Conservation (phyloP, 2,797 vertebrate genomes). For the Lindbergichthys nudifrons region DNA sequence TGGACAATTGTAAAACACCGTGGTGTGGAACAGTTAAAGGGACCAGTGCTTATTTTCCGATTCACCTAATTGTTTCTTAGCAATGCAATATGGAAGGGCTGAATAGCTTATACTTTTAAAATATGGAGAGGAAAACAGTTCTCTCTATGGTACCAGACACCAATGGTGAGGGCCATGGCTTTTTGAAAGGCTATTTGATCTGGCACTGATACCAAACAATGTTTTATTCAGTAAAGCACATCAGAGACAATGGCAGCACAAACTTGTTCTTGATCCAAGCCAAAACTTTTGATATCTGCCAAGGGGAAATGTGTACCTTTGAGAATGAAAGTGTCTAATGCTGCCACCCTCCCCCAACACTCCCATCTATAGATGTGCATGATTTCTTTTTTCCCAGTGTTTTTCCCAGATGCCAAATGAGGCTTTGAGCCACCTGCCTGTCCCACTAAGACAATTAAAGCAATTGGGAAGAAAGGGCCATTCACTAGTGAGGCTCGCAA, state of each 20-base stretch:
- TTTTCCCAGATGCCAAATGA: slow-evolving; percentile 69
- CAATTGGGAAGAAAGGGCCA: slow-evolving; percentile 70
- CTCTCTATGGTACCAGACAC: slow-evolving; percentile 46
- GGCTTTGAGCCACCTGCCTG: slow-evolving; percentile 76
- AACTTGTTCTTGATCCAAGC: slow-evolving; percentile 60
- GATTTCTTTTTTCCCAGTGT: slow-evolving; percentile 21
- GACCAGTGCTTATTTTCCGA: slow-evolving; percentile 34
- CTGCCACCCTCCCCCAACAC: slow-evolving; percentile 57
- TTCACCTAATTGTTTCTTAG: slow-evolving; percentile 32
- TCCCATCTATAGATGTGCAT: slow-evolving; percentile 52
- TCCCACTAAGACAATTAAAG: slow-evolving; percentile 75
- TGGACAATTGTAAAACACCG: slow-evolving; percentile 39
- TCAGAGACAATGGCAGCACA: slow-evolving; percentile 63
- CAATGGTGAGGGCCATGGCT: slow-evolving; percentile 46
- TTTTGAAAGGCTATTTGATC: slow-evolving; percentile 72
- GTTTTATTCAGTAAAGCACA: slow-evolving; percentile 72
- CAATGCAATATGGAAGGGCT: slow-evolving; percentile 16
- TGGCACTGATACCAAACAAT: slow-evolving; percentile 63
- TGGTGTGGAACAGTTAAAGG: slow-evolving; percentile 11
- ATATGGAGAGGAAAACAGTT: slow-evolving; percentile 41
- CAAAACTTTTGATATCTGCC: slow-evolving; percentile 65
- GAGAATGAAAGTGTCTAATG: slow-evolving; percentile 49
- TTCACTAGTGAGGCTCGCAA: slow-evolving; percentile 62
- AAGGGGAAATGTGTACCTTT: slow-evolving; percentile 32
- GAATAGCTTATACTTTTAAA: slow-evolving; percentile 22